Conservation (phyloP, 2,888 invertebrate species). For the Sinotaia quadrata region DNA sequence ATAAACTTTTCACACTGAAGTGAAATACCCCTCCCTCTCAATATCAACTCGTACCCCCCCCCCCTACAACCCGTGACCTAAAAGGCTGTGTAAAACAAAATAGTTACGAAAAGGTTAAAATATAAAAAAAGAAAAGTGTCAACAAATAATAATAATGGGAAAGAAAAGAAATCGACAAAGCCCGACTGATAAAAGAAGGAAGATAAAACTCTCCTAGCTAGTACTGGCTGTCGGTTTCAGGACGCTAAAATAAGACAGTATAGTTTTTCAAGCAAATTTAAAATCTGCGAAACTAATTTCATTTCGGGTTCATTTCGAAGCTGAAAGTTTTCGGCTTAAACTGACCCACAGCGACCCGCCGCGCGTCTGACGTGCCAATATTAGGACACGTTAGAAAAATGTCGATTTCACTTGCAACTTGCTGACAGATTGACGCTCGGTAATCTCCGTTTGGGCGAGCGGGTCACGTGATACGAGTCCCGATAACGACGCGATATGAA, state of each 20-base stretch:
- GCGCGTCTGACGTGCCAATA: conserved; percentile 19
- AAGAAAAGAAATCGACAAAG: no score
- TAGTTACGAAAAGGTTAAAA: no score
- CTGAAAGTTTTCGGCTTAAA: neutral
- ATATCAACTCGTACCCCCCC: no score
- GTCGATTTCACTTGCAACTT: conserved; percentile 19
- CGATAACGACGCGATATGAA: conserved; percentile 19
- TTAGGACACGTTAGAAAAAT: conserved; percentile 31
- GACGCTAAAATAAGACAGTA: conserved; percentile 4
- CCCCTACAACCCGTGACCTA: no score
- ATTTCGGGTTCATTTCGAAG: neutral
- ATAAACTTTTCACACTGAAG: no score
- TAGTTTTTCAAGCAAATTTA: neutral
- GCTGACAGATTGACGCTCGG: conserved; percentile 32
- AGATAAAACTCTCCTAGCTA: neutral
- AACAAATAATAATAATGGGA: no score
- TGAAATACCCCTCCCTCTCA: no score
- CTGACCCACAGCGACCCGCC: conserved; percentile 14
- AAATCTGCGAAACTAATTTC: conserved; percentile 20
- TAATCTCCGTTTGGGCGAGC: conserved; percentile 16
- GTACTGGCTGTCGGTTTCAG: neutral
- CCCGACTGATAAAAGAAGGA: neutral
- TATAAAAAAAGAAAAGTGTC: no score
- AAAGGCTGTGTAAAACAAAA: no score
- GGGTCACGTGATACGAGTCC: conserved; percentile 9